Conservation (phyloP, 2,888 invertebrate species). For the Stenchaetothrips biformis region DNA sequence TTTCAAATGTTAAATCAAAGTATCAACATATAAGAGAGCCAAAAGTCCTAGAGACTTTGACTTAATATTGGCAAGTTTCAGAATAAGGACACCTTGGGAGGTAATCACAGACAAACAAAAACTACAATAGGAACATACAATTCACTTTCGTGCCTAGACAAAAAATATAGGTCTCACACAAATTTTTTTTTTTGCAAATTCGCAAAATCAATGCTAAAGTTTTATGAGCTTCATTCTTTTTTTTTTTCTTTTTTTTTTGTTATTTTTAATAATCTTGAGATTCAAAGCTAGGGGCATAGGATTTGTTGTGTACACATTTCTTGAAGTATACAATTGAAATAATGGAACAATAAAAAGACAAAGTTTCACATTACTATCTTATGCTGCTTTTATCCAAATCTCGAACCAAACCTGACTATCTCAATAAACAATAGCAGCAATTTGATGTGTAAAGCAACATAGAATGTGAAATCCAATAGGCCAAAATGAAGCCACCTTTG, state of each 20-base stretch:
- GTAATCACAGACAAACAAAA: slow-evolving; percentile 10
- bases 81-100: neutral
- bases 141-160: neutral
- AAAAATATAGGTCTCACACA: neutral
- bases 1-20: neutral
- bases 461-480: too few relatives aligned
- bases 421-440: too few relatives aligned
- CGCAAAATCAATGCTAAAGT: neutral
- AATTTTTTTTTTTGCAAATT: neutral
- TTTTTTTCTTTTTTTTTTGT: neutral
- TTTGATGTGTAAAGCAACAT: too few relatives aligned
- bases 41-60: neutral
- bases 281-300: neutral
- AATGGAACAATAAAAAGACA: too few relatives aligned
- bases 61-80: neutral
- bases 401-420: too few relatives aligned
- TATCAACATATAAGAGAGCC: neutral
- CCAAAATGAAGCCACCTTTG: too few relatives aligned
- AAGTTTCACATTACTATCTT: too few relatives aligned
- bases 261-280: neutral
- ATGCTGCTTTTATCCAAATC: too few relatives aligned
- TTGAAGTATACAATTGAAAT: too few relatives aligned
- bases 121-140: neutral
- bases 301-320: too few relatives aligned
- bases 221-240: neutral